phyloP scores from a whole-genome alignment of 30 jellyfish, hydroid and myxozoan species.

The Hydractinia echinata region DNA sequence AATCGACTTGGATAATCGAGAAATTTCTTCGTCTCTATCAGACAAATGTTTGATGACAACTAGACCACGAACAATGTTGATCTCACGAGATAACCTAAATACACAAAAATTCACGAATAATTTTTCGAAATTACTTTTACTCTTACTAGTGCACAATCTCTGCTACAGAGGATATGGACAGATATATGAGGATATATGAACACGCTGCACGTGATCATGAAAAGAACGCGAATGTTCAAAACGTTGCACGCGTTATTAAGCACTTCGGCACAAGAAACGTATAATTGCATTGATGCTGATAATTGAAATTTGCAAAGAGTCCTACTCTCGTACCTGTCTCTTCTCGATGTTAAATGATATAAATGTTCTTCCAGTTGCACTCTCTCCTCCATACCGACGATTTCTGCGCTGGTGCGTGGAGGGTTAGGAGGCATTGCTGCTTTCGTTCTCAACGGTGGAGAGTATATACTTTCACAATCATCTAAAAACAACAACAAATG shows the following conservation, averaged over 20 bases:
- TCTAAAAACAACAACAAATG: conserved; percentile 2
- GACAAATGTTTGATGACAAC: conserved; percentile 38
- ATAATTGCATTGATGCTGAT: too few species aligned
- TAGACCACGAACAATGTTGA: conserved; percentile 24
- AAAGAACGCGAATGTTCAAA: too few species aligned
- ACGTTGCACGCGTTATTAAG: too few species aligned
- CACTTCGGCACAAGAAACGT: too few species aligned
- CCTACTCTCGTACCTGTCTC: conserved; percentile 36
- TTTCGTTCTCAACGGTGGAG: conserved; percentile 41
- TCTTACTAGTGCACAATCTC: background rate
- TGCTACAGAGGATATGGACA: background rate
- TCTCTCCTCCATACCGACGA: conserved; percentile 51
- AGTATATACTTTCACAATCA: conserved; percentile 28
- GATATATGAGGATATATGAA: too few species aligned
- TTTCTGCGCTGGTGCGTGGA: conserved; percentile 36
- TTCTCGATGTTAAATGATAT: conserved; percentile 9
- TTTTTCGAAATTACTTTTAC: background rate
- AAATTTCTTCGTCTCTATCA: conserved; percentile 51
- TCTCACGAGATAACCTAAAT: conserved; percentile 40
- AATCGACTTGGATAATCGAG: conserved; percentile 22
- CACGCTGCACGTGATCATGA: too few species aligned
- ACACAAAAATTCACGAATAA: background rate
- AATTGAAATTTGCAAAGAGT: too few species aligned
- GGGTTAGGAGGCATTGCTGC: conserved; percentile 61
- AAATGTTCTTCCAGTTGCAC: conserved; percentile 29